phyloP scores from a whole-genome alignment of 2,888 invertebrate genomes.

The Drosophila kambysellisi region DNA sequence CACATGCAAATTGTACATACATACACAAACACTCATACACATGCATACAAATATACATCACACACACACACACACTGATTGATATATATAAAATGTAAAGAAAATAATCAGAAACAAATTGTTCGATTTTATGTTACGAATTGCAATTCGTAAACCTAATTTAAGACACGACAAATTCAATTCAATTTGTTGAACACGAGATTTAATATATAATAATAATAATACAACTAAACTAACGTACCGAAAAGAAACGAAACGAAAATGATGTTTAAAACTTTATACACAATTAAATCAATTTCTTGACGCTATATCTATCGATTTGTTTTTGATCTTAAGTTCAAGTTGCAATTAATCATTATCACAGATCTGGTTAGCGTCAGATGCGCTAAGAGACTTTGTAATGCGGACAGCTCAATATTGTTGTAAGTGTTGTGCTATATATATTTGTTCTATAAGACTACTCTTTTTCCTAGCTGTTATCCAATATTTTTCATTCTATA shows the following conservation, averaged over 20 bases:
- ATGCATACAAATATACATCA: conserved; percentile 20
- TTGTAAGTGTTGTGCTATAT: conserved; percentile 13
- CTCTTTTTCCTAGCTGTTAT: not conserved
- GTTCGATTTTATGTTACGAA: conserved; percentile 42
- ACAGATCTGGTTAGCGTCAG: conserved; percentile 2
- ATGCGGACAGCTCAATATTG: conserved; percentile 24
- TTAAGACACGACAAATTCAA: conserved; percentile 38
- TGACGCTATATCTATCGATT: conserved; percentile 19
- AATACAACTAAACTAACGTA: conserved; percentile 7
- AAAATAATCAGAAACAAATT: conserved; percentile 20
- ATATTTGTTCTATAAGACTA: not conserved
- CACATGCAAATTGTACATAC: conserved; percentile 64
- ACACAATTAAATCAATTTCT: conserved; percentile 8
- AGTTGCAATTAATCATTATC: conserved; percentile 4
- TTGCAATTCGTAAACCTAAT: conserved; percentile 39
- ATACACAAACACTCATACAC: conserved; percentile 29
- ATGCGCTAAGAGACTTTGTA: conserved; percentile 3
- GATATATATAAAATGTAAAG: conserved; percentile 27
- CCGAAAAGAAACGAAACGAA: conserved; percentile 13
- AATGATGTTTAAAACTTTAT: conserved; percentile 7
- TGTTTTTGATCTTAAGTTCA: conserved; percentile 26
- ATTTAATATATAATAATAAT: conserved; percentile 14
- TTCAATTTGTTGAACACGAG: conserved; percentile 30
- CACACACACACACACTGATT: conserved; percentile 2
- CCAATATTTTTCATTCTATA: not conserved